phyloP scores from a whole-genome alignment of 1,140 invertebrate species.

The Streblospio benedicti region DNA sequence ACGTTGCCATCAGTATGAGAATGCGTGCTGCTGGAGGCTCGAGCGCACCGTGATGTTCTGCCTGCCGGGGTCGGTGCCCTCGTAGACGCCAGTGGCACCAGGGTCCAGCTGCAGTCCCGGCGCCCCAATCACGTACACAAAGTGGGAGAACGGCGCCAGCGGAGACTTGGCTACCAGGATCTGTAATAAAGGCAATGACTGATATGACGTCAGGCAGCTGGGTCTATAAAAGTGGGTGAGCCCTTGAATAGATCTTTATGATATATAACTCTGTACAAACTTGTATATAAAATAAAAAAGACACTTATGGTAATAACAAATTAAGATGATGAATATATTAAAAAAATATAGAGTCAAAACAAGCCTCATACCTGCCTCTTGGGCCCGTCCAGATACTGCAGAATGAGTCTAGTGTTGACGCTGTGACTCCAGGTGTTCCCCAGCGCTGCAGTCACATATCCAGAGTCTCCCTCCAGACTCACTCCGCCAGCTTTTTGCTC shows the following conservation, averaged over 20 bases:
- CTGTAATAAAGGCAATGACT: conserved; percentile 18
- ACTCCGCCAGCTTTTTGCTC: not conserved
- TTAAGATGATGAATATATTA: not conserved
- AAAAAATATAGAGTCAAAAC: not conserved
- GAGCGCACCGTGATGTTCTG: too few species aligned
- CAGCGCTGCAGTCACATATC: conserved; percentile 30
- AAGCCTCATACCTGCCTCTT: conserved; percentile 23
- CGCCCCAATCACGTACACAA: conserved; percentile 30
- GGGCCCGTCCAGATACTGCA: conserved; percentile 25
- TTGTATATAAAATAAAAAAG: not conserved
- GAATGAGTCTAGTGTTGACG: conserved; percentile 34
- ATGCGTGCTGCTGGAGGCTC: too few species aligned
- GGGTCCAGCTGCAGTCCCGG: too few species aligned
- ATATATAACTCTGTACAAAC: not conserved
- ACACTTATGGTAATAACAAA: not conserved
- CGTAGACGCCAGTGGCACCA: too few species aligned
- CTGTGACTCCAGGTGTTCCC: conserved; percentile 39
- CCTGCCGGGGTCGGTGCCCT: too few species aligned
- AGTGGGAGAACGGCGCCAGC: conserved; percentile 32
- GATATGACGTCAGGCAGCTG: not conserved
- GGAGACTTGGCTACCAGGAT: conserved; percentile 36
- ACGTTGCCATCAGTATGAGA: too few species aligned
- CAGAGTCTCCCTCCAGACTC: conserved; percentile 13
- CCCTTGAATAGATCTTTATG: not conserved
- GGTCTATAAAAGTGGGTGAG: not conserved